Percentiles rank a stretch among this genome's conserved stretches.
Conservation (phyloP, 2,113 vertebrate species). For the Ceyx cyanopectus region DNA sequence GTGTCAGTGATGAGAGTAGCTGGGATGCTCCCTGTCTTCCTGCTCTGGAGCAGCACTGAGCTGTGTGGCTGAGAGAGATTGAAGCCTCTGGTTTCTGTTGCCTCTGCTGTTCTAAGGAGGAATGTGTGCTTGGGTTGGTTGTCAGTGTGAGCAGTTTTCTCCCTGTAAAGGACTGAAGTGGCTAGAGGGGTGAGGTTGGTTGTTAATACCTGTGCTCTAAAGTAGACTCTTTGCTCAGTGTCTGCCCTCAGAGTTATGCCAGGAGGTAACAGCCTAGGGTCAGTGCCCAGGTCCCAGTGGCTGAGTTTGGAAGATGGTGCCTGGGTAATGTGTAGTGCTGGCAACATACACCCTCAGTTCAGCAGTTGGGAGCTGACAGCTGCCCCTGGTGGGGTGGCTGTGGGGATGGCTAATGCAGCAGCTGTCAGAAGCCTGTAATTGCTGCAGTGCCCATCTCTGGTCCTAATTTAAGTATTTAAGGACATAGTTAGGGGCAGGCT, state of each 20-base stretch:
- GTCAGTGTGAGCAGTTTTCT: neutral
- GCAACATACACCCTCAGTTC: neutral
- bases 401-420: neutral
- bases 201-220: neutral
- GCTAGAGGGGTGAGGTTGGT: neutral
- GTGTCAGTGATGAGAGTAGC: constrained; percentile 2
- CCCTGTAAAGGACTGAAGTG: neutral
- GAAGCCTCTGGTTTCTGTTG: neutral
- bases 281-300: neutral
- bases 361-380: neutral
- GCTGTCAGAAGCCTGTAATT: neutral
- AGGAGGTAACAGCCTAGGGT: neutral
- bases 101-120: neutral
- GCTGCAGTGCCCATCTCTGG: neutral
- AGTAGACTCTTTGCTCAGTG: neutral
- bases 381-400: neutral
- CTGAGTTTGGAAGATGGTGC: neutral
- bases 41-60: neutral
- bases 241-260: neutral
- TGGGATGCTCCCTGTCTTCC: neutral
- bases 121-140: neutral
- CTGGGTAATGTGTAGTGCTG: neutral
- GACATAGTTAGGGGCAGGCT: neutral
- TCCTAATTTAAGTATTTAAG: neutral
- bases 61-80: neutral